Conservation (phyloP, 1,140 invertebrate genomes). For the Drosophila mojavensis region DNA sequence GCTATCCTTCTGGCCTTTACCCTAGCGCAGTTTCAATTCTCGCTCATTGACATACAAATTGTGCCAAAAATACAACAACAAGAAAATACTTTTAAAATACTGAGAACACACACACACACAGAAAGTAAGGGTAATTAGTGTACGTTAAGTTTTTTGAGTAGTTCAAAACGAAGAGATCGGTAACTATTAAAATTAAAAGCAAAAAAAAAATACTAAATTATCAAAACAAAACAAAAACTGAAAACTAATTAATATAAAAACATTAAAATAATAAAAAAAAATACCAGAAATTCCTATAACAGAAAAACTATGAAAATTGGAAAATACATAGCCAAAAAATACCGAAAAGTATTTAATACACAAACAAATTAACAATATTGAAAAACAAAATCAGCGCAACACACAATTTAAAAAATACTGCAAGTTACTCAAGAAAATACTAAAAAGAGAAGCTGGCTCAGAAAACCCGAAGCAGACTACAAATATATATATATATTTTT, state of each 20-base stretch:
- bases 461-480: not conserved
- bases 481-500: not conserved
- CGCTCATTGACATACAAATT: slow-evolving; percentile 41
- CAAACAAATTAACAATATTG: too few species aligned
- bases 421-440: not conserved
- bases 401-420: too few species aligned
- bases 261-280: too few species aligned
- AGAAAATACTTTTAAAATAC: not conserved
- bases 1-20: slow-evolving; percentile 21
- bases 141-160: slow-evolving; percentile 41
- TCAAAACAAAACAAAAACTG: too few species aligned
- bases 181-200: too few species aligned
- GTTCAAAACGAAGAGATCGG: slow-evolving; percentile 5
- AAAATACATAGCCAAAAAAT: too few species aligned
- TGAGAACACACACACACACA: not conserved
- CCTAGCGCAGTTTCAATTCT: slow-evolving; percentile 1
- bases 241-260: too few species aligned
- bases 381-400: too few species aligned
- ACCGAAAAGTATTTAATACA: too few species aligned
- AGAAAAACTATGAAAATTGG: too few species aligned
- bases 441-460: not conserved
- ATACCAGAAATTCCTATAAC: too few species aligned
- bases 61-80: slow-evolving; percentile 28
- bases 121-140: slow-evolving; percentile 42
- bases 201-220: too few species aligned